Conservation (phyloP, 1,140 invertebrate genomes). For the Magallana gigas region DNA sequence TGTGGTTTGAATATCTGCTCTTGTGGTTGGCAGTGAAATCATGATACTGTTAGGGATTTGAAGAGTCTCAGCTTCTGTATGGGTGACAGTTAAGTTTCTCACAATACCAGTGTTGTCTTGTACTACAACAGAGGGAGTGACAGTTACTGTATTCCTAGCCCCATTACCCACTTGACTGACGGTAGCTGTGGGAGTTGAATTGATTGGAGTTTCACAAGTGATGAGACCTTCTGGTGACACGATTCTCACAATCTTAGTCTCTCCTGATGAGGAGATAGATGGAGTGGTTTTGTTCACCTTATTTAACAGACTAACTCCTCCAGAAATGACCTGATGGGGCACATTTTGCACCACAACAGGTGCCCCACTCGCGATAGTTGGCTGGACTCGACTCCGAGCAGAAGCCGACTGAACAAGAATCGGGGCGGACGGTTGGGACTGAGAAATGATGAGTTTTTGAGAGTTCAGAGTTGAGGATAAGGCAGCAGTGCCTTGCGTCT, state of each 20-base stretch:
- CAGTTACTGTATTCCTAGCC: not conserved
- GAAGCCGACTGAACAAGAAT: conserved; percentile 13
- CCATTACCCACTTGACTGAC: not conserved
- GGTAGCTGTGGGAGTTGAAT: not conserved
- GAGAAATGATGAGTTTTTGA: conserved; percentile 15
- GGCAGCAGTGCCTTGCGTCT: not conserved
- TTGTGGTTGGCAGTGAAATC: not conserved
- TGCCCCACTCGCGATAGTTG: conserved; percentile 38
- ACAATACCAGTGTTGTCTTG: not conserved
- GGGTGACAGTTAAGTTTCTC: conserved; percentile 6
- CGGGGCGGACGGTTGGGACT: conserved; percentile 5
- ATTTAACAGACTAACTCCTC: conserved; percentile 8
- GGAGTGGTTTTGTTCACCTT: conserved; percentile 13
- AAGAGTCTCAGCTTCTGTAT: conserved; percentile 8
- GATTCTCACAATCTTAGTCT: conserved; percentile 29
- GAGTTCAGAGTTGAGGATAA: not conserved
- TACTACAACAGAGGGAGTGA: not conserved
- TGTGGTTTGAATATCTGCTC: not conserved
- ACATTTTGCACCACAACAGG: conserved; percentile 52
- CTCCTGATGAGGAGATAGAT: not conserved
- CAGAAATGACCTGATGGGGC: not conserved
- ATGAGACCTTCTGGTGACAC: conserved; percentile 14
- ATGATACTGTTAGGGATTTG: not conserved
- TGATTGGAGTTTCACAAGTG: conserved; percentile 16
- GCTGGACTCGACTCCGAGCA: not conserved